Percentiles rank a stretch among this genome's conserved stretches.
These are phyloP conservation scores for Gnathonemus echidnorhynchus DNA, from an alignment of 2,113 vertebrate species.

Conservation along the genomic window DNA sequence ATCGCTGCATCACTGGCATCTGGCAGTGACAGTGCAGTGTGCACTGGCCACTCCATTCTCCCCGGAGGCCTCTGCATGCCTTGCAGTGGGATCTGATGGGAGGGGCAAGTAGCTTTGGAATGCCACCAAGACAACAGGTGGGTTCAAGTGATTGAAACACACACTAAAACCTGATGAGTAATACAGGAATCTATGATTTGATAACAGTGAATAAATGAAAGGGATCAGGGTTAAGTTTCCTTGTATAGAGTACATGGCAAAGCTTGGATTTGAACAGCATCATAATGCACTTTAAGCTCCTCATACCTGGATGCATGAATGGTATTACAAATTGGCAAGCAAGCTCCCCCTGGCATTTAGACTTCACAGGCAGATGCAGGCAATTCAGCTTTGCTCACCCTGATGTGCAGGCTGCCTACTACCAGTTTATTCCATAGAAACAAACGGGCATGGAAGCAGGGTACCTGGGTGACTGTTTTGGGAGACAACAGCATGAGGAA, in stretches of 20 bases:
- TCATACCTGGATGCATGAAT: background rate
- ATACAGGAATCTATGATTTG: background rate
- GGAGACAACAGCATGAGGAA: constrained; percentile 67
- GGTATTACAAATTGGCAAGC: background rate
- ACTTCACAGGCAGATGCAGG: background rate
- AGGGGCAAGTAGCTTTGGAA: background rate
- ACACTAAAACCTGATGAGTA: background rate
- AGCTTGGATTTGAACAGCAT: background rate
- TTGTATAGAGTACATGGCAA: background rate
- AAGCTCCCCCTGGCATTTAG: background rate
- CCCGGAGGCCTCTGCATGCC: constrained; percentile 44
- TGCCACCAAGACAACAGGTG: background rate
- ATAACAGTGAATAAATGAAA: background rate
- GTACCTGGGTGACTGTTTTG: constrained; percentile 63
- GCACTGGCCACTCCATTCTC: constrained; percentile 55
- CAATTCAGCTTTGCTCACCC: background rate
- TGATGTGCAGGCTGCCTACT: background rate
- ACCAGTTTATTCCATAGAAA: background rate
- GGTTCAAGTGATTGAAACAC: background rate
- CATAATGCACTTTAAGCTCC: background rate
- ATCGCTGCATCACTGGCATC: constrained; percentile 51
- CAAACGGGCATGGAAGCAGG: background rate
- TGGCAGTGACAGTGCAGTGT: constrained; percentile 51
- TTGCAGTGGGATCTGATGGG: constrained; percentile 66
- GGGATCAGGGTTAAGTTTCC: background rate